Base-by-base conservation (phyloP, 2,888 invertebrate species). In the Nemapogon koenigi region DNA sequence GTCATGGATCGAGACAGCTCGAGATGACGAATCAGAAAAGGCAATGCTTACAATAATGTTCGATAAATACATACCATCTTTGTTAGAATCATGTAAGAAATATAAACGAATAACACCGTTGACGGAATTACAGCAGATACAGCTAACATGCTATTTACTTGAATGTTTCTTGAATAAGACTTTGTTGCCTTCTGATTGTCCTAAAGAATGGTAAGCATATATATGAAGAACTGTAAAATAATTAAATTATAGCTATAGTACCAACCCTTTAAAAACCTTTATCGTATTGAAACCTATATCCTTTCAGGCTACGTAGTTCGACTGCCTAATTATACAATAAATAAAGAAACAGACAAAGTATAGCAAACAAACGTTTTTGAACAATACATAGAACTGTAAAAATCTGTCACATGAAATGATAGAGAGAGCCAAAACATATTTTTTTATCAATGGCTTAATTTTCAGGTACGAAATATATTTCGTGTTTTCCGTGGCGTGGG, bases 21-120 rank as follows among this genome's bases (percentile, higher is more conserved):
- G 91, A 33, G 81, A 83, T 19, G 85, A 85, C 42, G 82, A 85
- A 42, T 81, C 85, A 0, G 92, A 92, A 59, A 88, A 88, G 50
- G 88, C 93, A 1, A 89, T 89, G 62, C 72, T 97, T 38, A 87
- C 88, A 27, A 87, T 95, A 11, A 81, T 97, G 37, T 96, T 97
- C 58, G 96, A 97, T 57, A 97, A 95, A 59, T 97, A 97, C 59
- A 87, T 97, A 27, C 94, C 95, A 0, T 76, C 88, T 0, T 81
- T 93, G 43, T 68, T 96, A 39, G 96, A 97, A 42, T 83, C 84
- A 0, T 86, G 88, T 46, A 81, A 81, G 37, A 87, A 85, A 52
- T 89, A 94, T 58, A 96, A 94, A 64, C 90, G 90, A 52, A 90
- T 97, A 38, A 95, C 94, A 0, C 95, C 95, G 0, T 85, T 97